These are phyloP conservation scores for Dexiosoma caninum DNA, from an alignment of 2,888 invertebrate species.

Conservation along the genomic window DNA sequence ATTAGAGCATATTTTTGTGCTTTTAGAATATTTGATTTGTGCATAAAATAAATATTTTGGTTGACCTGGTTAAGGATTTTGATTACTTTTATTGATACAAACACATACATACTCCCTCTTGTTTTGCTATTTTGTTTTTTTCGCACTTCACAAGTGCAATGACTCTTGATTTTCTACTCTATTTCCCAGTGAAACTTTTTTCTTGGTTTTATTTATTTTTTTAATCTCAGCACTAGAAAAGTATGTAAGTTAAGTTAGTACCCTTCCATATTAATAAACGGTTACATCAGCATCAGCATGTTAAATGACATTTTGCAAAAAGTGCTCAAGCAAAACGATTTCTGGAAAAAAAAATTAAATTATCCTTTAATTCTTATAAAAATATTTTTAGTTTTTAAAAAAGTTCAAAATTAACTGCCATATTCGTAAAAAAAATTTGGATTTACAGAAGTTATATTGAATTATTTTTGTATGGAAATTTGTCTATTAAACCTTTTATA, in stretches of 20 bases:
- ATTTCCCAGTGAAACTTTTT: conserved; percentile 19
- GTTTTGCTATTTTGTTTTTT: not conserved
- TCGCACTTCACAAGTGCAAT: conserved; percentile 46
- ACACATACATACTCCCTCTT: not conserved
- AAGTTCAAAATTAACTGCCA: too few species aligned
- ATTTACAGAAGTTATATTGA: too few species aligned
- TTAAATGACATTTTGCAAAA: not conserved
- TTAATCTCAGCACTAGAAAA: not conserved
- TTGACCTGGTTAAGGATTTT: conserved; percentile 19
- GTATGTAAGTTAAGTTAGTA: not conserved
- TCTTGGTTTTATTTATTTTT: not conserved
- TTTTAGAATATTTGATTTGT: too few species aligned
- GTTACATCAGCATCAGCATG: not conserved
- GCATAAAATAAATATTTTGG: too few species aligned
- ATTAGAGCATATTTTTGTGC: too few species aligned
- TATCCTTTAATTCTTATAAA: too few species aligned
- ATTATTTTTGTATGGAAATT: too few species aligned
- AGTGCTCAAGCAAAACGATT: too few species aligned
- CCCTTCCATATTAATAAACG: not conserved
- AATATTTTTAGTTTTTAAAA: too few species aligned
- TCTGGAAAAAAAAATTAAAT: too few species aligned
- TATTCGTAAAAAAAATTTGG: too few species aligned
- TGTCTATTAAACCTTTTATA: too few species aligned
- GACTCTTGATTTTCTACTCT: conserved; percentile 60
- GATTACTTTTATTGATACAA: conserved; percentile 11